phyloP scores from a whole-genome alignment of 2,113 vertebrate species.

The Hemiscyllium ocellatum region DNA sequence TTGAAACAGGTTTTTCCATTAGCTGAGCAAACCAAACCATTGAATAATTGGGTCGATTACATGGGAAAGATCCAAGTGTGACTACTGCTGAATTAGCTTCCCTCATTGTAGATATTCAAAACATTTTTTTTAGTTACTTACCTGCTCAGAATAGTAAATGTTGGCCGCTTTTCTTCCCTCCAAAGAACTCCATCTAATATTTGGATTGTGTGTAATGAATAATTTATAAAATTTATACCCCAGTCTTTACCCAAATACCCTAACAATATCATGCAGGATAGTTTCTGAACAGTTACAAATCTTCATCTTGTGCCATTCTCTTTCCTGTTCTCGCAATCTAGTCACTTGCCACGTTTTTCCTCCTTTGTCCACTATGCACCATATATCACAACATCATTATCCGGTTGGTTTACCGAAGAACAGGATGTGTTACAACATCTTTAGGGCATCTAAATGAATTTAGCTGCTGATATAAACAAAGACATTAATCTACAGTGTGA shows the following conservation, averaged over 20 bases:
- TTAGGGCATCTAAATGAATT: neutral
- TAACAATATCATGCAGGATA: neutral
- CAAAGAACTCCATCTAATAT: neutral
- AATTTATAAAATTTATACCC: neutral
- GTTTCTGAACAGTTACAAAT: neutral
- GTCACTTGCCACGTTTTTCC: neutral
- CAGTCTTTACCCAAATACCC: neutral
- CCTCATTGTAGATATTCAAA: neutral
- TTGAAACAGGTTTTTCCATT: neutral
- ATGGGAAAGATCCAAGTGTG: neutral
- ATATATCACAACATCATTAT: neutral
- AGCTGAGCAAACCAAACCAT: neutral
- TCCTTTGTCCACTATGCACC: neutral
- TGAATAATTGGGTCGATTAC: neutral
- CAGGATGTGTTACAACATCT: neutral
- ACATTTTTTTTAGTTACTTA: neutral
- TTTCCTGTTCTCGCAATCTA: constrained; percentile 1
- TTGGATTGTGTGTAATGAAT: neutral
- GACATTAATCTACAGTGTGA: neutral
- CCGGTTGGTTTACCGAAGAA: neutral
- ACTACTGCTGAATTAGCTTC: neutral
- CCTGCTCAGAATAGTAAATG: neutral
- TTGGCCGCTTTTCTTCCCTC: neutral
- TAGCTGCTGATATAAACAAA: neutral
- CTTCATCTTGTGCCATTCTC: neutral